Percentiles rank a stretch among this genome's conserved stretches.
phyloP scores from a whole-genome alignment of 2,888 invertebrate genomes.

The Dorcus parallelipipedus region DNA sequence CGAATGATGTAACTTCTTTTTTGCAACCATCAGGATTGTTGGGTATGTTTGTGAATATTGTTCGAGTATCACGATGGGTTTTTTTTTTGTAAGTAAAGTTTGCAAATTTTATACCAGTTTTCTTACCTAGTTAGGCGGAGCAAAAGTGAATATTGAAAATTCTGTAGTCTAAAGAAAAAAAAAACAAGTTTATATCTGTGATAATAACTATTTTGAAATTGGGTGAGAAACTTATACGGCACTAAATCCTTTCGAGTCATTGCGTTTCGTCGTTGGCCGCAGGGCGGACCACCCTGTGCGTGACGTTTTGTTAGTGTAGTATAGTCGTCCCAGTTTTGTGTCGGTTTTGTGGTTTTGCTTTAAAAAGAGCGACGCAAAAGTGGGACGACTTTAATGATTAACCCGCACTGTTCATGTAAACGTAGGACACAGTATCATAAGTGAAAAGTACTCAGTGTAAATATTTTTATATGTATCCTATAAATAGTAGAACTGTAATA shows the following conservation, averaged over 20 bases:
- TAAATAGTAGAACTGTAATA: background rate
- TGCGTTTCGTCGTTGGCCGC: background rate
- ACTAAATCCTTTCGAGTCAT: background rate
- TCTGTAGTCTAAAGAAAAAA: background rate
- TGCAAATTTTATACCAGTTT: background rate
- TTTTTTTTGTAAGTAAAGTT: background rate
- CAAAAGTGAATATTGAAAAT: background rate
- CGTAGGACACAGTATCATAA: conserved; percentile 1
- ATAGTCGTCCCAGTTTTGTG: too few relatives aligned
- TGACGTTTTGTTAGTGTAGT: too few relatives aligned
- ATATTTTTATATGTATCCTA: conserved; percentile 13
- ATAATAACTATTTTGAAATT: background rate
- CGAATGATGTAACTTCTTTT: too few relatives aligned
- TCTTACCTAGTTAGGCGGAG: background rate
- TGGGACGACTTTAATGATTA: too few relatives aligned
- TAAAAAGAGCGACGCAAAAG: too few relatives aligned
- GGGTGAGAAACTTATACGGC: background rate
- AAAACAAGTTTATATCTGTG: background rate
- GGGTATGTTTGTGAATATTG: too few relatives aligned
- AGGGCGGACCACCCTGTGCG: too few relatives aligned
- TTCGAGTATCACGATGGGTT: background rate
- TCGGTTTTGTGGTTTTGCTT: too few relatives aligned
- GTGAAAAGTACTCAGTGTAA: conserved; percentile 14
- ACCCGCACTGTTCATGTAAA: background rate
- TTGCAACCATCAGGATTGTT: too few relatives aligned